Conservation (phyloP, 2,113 vertebrate genomes). For the Echinops telfairi region DNA sequence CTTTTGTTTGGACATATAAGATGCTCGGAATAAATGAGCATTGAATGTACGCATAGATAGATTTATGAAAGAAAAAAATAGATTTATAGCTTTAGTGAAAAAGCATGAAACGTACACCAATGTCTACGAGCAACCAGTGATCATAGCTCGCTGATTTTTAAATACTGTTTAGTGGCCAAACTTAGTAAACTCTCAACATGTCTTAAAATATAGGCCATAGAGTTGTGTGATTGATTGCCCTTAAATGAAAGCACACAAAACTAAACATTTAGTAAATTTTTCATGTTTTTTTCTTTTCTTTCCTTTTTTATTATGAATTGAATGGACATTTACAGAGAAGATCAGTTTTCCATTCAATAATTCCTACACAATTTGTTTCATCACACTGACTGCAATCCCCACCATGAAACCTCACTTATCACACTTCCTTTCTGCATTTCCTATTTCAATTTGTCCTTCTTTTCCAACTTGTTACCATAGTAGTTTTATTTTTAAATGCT, state of each 20-base stretch:
- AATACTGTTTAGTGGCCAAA: constrained; percentile 24
- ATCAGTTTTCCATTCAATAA: too few relatives aligned
- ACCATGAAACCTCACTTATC: too few relatives aligned
- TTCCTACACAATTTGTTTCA: too few relatives aligned
- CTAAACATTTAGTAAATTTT: too few relatives aligned
- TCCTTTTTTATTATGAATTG: too few relatives aligned
- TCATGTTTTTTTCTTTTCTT: too few relatives aligned
- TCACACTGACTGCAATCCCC: too few relatives aligned
- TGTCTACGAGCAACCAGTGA: background rate
- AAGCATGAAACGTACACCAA: background rate
- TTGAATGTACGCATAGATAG: background rate
- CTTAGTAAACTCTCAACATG: constrained; percentile 25
- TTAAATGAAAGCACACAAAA: background rate
- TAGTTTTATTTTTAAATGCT: too few relatives aligned
- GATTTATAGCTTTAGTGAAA: background rate
- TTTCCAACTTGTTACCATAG: too few relatives aligned
- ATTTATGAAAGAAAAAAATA: background rate
- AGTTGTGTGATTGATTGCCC: background rate
- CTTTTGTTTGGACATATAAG: constrained; percentile 27
- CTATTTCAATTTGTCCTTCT: too few relatives aligned
- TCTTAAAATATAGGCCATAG: background rate
- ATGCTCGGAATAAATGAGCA: background rate
- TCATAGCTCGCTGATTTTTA: background rate
- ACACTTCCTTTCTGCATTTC: too few relatives aligned
- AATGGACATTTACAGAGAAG: too few relatives aligned